Conservation (phyloP, 2,797 vertebrate genomes). For the Chelidonichthys spinosus region DNA sequence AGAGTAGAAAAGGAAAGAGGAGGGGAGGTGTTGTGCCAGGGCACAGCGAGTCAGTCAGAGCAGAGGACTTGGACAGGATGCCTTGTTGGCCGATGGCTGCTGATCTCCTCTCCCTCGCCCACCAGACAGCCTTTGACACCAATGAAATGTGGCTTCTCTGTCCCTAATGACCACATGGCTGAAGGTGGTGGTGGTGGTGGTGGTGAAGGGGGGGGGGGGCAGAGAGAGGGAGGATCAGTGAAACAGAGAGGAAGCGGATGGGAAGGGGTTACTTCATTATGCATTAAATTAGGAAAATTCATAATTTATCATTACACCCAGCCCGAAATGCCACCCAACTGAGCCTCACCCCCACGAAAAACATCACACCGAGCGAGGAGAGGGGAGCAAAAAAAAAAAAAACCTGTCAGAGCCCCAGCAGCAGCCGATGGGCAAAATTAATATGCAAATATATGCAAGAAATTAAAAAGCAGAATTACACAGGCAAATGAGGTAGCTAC, state of each 20-base stretch:
- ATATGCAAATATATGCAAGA: slow-evolving; percentile 99
- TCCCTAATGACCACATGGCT: slow-evolving; percentile 85
- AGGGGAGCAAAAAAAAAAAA: slow-evolving; percentile 53
- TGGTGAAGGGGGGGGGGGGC: slow-evolving; percentile 55
- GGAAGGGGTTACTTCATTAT: slow-evolving; percentile 93
- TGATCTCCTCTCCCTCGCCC: slow-evolving; percentile 68
- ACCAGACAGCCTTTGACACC: slow-evolving; percentile 80
- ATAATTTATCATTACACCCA: slow-evolving; percentile 99
- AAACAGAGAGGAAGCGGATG: slow-evolving; percentile 63
- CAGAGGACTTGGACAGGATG: slow-evolving; percentile 58
- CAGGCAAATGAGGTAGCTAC: slow-evolving; percentile 99
- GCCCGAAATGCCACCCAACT: slow-evolving; percentile 98
- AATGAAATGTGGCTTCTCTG: slow-evolving; percentile 73
- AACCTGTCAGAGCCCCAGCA: slow-evolving; percentile 96
- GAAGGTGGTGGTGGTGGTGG: slow-evolving; percentile 50
- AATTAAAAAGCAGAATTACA: slow-evolving; percentile 99
- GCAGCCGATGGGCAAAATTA: slow-evolving; percentile 99
- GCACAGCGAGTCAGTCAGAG: slow-evolving; percentile 41
- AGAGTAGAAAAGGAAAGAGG: slow-evolving; percentile 1
- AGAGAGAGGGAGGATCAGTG: slow-evolving; percentile 52
- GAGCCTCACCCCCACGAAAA: slow-evolving; percentile 95
- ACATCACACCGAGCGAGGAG: slow-evolving; percentile 86
- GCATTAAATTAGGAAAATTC: slow-evolving; percentile 98
- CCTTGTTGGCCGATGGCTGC: slow-evolving; percentile 63
- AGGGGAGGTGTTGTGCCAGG: slow-evolving; percentile 30